phyloP scores from a whole-genome alignment of 2,113 vertebrate genomes.

The Stictonetta naevosa region DNA sequence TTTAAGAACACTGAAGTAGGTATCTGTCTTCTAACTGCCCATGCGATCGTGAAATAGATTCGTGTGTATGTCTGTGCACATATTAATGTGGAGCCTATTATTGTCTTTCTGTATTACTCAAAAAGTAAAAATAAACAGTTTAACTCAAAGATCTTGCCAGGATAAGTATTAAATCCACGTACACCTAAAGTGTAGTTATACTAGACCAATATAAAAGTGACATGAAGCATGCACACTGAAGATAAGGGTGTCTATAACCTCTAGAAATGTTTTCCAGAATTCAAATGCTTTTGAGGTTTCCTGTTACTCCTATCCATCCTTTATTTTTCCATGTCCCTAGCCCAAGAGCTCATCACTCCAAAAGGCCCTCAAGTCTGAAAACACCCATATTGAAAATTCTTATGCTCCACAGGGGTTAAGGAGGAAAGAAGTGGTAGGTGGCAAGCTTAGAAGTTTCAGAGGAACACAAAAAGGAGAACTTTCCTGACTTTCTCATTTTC shows the following conservation, averaged over 20 bases:
- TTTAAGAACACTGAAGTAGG: neutral
- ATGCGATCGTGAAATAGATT: neutral
- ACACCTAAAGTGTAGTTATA: neutral
- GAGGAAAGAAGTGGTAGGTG: neutral
- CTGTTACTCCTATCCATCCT: neutral
- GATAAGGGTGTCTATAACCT: neutral
- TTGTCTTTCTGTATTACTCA: neutral
- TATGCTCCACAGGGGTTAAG: fast-evolving
- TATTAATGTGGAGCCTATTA: neutral
- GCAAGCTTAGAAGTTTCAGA: neutral
- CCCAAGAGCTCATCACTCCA: neutral
- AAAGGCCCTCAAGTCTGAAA: neutral
- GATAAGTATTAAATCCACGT: neutral
- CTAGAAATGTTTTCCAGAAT: neutral
- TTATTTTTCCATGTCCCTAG: neutral
- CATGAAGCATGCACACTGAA: neutral
- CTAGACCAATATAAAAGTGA: neutral
- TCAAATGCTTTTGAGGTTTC: neutral
- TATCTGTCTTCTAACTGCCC: neutral
- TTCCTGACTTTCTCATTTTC: neutral
- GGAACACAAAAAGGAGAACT: neutral
- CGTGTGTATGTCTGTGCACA: neutral
- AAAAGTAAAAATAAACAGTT: neutral
- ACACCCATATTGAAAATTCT: neutral
- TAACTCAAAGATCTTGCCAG: neutral